Percentiles rank a stretch among this genome's conserved stretches.
Evolutionary conservation across 2,113 vertebrate species (phyloP).

Genomic region (Triplophysa rosa): DNA sequence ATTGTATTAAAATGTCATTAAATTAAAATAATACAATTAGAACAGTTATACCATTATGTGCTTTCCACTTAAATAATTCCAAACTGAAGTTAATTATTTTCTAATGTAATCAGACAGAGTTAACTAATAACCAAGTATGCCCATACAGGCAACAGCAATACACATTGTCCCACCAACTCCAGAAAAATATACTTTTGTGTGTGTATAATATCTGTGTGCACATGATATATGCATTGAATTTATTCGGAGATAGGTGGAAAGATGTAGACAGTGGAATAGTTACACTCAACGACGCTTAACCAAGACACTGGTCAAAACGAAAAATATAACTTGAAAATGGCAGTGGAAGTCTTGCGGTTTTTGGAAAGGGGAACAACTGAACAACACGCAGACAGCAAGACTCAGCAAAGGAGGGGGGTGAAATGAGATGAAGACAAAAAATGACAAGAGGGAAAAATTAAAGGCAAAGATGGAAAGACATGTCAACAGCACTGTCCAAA

Average conservation of each 20-base stretch:
- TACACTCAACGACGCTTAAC: too few relatives aligned
- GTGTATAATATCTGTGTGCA: too few relatives aligned
- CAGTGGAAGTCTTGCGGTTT: background rate
- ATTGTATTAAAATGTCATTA: background rate
- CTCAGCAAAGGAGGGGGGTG: constrained; percentile 2
- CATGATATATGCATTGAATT: too few relatives aligned
- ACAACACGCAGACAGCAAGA: constrained; percentile 14
- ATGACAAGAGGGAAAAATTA: background rate
- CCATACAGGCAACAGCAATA: constrained; percentile 4
- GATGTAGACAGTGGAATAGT: too few relatives aligned
- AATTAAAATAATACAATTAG: background rate
- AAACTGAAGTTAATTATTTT: too few relatives aligned
- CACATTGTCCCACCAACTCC: background rate
- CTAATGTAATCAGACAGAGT: too few relatives aligned
- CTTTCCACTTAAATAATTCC: too few relatives aligned
- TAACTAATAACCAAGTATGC: background rate
- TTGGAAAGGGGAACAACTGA: constrained; percentile 13
- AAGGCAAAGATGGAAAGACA: constrained; percentile 6
- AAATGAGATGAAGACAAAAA: constrained; percentile 25
- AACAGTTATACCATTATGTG: background rate
- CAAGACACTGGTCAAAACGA: too few relatives aligned
- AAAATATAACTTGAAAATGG: too few relatives aligned
- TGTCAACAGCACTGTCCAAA: background rate
- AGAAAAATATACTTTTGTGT: too few relatives aligned
- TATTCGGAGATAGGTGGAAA: too few relatives aligned